These are phyloP conservation scores for Thaumetopoea pityocampa DNA, from an alignment of 1,140 invertebrate genomes.

Conservation along the genomic window DNA sequence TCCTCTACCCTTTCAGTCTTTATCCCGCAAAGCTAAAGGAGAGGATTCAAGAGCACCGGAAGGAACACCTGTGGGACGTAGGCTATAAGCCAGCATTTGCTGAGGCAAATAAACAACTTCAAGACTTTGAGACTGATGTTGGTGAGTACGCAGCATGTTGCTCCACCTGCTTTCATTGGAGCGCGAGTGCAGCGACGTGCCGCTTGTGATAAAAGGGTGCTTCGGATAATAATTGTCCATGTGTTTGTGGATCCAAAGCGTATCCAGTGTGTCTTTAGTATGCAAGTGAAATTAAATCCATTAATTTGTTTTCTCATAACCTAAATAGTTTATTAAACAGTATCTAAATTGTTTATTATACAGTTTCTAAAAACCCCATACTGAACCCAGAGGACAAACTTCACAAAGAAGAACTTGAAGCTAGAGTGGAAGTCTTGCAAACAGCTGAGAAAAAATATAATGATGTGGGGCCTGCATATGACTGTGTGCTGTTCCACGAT, in stretches of 20 bases:
- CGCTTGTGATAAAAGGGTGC: no score
- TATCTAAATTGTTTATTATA: conserved; percentile 5
- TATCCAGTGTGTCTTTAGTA: no score
- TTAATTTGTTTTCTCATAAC: no score
- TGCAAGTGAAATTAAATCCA: no score
- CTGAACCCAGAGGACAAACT: conserved; percentile 86
- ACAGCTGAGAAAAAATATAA: conserved; percentile 91
- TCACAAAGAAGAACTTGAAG: conserved; percentile 92
- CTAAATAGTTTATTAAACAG: conserved; percentile 6
- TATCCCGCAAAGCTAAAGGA: conserved; percentile 91
- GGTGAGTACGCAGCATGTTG: conserved; percentile 32
- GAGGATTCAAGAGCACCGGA: conserved; percentile 88
- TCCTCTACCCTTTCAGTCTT: conserved; percentile 91
- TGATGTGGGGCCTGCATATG: conserved; percentile 92
- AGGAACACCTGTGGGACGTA: conserved; percentile 91
- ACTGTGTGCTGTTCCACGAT: conserved; percentile 93
- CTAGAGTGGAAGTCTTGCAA: conserved; percentile 89
- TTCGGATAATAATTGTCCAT: no score
- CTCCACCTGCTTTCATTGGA: no score
- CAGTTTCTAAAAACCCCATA: conserved; percentile 54
- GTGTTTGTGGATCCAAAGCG: no score
- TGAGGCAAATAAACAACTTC: conserved; percentile 84
- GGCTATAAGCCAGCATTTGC: conserved; percentile 87
- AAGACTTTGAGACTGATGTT: conserved; percentile 82
- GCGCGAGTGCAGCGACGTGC: no score